A percentile compares a stretch with the other conserved stretches of the same genome.
Conservation (phyloP, 2,113 vertebrate genomes). For the Mustela lutreola region DNA sequence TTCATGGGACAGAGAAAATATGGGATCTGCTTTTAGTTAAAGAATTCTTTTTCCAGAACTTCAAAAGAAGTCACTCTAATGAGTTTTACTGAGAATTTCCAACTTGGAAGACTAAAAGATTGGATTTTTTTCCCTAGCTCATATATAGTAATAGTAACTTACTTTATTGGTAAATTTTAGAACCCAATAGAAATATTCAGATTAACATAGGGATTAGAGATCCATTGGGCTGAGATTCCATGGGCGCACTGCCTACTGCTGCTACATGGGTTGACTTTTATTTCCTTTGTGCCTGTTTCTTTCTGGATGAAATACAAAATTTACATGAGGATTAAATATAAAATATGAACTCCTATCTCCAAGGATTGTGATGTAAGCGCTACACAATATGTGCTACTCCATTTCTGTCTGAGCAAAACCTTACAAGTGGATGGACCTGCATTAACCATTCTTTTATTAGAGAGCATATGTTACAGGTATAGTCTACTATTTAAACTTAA, state of each 20-base stretch:
- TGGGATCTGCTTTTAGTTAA: constrained; percentile 45
- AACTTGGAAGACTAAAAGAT: constrained; percentile 49
- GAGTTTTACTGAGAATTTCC: constrained; percentile 56
- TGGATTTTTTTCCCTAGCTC: not conserved
- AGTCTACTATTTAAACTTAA: not conserved
- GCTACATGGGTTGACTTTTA: not conserved
- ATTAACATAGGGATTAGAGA: not conserved
- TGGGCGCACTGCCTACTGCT: not conserved
- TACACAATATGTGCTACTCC: not conserved
- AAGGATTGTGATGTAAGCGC: not conserved
- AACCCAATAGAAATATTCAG: constrained; percentile 1
- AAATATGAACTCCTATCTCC: not conserved
- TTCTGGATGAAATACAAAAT: constrained; percentile 24
- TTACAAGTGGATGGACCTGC: not conserved
- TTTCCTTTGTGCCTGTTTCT: constrained; percentile 17
- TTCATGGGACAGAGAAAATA: not conserved
- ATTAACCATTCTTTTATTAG: not conserved
- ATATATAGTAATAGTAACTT: not conserved
- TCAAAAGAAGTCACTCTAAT: constrained; percentile 21
- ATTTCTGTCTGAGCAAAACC: constrained; percentile 18
- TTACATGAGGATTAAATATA: constrained; percentile 21
- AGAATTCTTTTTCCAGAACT: constrained; percentile 41
- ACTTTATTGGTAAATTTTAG: not conserved
- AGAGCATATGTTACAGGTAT: not conserved
- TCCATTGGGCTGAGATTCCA: not conserved